Percentiles rank a stretch among this genome's conserved stretches.
phyloP scores from a whole-genome alignment of 1,140 invertebrate species.

The Drosophila parvula region DNA sequence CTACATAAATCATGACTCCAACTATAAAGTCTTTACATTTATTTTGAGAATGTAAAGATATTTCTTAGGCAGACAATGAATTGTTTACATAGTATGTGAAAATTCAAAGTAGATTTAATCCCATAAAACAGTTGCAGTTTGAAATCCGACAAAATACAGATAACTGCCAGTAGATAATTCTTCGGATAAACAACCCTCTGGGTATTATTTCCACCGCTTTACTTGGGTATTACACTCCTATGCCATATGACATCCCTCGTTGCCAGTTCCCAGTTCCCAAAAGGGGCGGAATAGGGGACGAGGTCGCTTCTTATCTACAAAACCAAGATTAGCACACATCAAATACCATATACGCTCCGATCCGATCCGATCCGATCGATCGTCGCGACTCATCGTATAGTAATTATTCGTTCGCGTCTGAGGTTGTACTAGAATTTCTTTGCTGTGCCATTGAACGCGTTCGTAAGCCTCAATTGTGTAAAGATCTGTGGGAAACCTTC shows the following conservation, averaged over 20 bases:
- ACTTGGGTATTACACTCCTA: neutral
- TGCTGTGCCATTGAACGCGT: conserved; percentile 44
- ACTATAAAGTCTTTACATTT: no score
- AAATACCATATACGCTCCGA: conserved; percentile 4
- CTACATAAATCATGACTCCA: no score
- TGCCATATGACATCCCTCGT: conserved; percentile 15
- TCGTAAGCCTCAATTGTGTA: conserved; percentile 39
- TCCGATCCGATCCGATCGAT: conserved; percentile 13
- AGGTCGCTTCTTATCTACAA: conserved; percentile 32
- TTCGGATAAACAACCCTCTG: conserved; percentile 9
- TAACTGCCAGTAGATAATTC: neutral
- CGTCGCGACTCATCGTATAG: neutral
- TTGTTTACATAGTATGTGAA: no score
- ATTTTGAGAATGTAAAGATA: neutral
- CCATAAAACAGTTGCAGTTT: neutral
- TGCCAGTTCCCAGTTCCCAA: neutral
- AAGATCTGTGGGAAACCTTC: conserved; percentile 27
- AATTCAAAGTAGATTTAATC: neutral
- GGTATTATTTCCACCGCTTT: neutral
- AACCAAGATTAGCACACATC: conserved; percentile 29
- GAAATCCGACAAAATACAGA: neutral
- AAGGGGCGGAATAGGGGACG: conserved; percentile 19
- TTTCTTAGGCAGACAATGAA: no score
- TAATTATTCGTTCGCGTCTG: conserved; percentile 4
- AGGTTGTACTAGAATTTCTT: conserved; percentile 19